Percentiles rank a stretch among this genome's conserved stretches.
Evolutionary conservation across 2,113 vertebrate species (phyloP).

Genomic region (human (Homo sapiens)): GRCh38 chr9:77958501-77959000

Average conservation of each 20-base stretch:
- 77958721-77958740: not conserved
- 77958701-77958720: not conserved
- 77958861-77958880: not conserved
- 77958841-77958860: not conserved
- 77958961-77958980: not conserved
- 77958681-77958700: not conserved
- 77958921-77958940: not conserved
- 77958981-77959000: not conserved
- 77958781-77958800: not conserved
- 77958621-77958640: slow-evolving; percentile 1
- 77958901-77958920: not conserved
- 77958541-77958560: not conserved
- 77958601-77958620: not conserved
- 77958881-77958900: not conserved
- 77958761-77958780: not conserved
- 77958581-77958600: slow-evolving; percentile 13
- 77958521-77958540: not conserved
- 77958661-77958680: not conserved
- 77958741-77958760: not conserved
- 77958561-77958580: slow-evolving; percentile 12
- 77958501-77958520: not conserved
- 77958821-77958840: not conserved
- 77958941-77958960: not conserved
- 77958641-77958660: not conserved
- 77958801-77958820: not conserved